Evolutionary conservation across 2,888 invertebrate genomes (phyloP), one percentile per base, ranked within the genome.

Genomic region (Cheiracanthium punctorium): DNA sequence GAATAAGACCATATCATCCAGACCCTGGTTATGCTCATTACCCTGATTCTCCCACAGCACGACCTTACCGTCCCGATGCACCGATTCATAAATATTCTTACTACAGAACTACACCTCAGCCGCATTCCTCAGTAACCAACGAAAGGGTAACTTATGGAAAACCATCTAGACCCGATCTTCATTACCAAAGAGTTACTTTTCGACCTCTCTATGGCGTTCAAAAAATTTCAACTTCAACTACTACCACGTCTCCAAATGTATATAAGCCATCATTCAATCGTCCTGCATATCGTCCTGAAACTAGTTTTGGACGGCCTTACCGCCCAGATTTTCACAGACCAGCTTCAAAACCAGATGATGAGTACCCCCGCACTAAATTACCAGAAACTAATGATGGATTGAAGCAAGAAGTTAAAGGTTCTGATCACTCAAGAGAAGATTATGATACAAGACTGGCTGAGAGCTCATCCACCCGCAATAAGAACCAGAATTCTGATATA

Each of bases 61-160:
- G 86, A 28, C 86, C 86, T 0, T 80, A 81, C 64, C 37, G 86
- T n/a, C 86, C 86, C 30, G 86, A 87, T 20, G n/a, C 81, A 17
- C 79, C 85, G 28, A 28, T 80, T 1, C 33, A 80, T 30, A 43
- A 80, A 29, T 80, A 76, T n/a, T 75, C 85, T 5, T 86, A 86
- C 43, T 80, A 48, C 33, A 75, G 86, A 41, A 80, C 86, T 29
- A 80, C 75, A 24, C 80, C 80, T 29, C 80, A 86, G 20, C 52
- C 48, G 32, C 86, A 81, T 20, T 52, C 76, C 29, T 76, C 86
- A 4, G n/a, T 77, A 17, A 75, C 71, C 28, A 67, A 80, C 28
- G 65, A 76, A 65, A 58, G 72, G 8, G n/a, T 52, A 33, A 80
- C 75, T 10, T 48, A 41, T 29, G 71, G 75, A 4, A 70, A 65